phyloP scores from a whole-genome alignment of 2,113 vertebrate genomes.

The Chaetodon trifascialis region DNA sequence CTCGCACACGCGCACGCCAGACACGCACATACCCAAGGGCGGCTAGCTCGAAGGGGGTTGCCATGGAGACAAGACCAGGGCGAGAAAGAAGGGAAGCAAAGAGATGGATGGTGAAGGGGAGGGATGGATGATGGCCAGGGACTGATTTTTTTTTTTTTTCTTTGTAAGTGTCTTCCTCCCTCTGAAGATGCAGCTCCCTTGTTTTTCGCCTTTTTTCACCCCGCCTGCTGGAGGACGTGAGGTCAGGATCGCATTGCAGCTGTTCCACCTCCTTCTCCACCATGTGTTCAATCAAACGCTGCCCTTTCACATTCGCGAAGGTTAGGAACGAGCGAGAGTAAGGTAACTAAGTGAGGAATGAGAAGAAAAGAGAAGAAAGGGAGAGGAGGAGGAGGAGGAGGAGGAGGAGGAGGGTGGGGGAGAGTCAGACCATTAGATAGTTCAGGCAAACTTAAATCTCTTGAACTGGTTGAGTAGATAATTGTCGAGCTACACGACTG shows the following conservation, averaged over 20 bases:
- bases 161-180: conserved; percentile 55
- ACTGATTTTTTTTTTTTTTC: conserved; percentile 64
- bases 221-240: conserved; percentile 18
- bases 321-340: conserved; percentile 38
- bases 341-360: conserved; percentile 16
- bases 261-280: conserved; percentile 31
- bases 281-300: conserved; percentile 63
- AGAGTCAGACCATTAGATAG: not conserved
- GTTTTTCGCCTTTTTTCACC: conserved; percentile 6
- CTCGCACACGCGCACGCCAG: conserved; percentile 39
- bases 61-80: conserved; percentile 81
- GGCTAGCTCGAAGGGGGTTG: conserved; percentile 79
- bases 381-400: not conserved
- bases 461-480: conserved; percentile 18
- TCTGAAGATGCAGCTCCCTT: conserved; percentile 50
- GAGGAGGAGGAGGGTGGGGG: not conserved
- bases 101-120: conserved; percentile 67
- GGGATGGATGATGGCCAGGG: conserved; percentile 68
- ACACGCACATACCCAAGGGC: conserved; percentile 71
- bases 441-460: conserved; percentile 30
- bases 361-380: conserved; percentile 20
- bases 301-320: conserved; percentile 53
- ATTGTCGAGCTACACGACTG: conserved; percentile 28
- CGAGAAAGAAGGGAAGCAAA: conserved; percentile 62
- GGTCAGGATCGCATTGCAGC: conserved; percentile 48